These are phyloP conservation scores for Sebastes elongatus DNA, from an alignment of 2,797 vertebrate genomes.

Conservation along the genomic window DNA sequence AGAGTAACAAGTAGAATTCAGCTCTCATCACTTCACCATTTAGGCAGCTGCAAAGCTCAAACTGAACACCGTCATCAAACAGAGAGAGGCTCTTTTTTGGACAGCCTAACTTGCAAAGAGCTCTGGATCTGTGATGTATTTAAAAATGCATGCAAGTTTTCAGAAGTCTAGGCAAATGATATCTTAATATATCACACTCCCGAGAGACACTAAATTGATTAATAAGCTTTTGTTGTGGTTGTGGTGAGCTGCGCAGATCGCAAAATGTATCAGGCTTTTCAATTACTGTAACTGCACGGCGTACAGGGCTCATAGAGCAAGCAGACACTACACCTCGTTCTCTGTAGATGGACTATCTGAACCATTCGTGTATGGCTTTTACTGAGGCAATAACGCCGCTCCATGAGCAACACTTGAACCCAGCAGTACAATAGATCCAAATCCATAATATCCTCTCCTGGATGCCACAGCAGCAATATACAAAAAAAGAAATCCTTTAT, in stretches of 20 bases:
- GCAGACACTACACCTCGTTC: background rate
- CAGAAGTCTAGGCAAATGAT: constrained; percentile 37
- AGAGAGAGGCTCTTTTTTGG: constrained; percentile 22
- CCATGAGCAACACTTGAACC: constrained; percentile 42
- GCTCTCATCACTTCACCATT: constrained; percentile 59
- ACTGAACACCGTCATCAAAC: constrained; percentile 48
- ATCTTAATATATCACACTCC: constrained; percentile 37
- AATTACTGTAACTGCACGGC: constrained; percentile 21
- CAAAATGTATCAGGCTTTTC: constrained; percentile 38
- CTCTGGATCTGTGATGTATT: constrained; percentile 26
- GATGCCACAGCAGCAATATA: constrained; percentile 14
- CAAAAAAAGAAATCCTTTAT: constrained; percentile 11
- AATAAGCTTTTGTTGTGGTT: constrained; percentile 28
- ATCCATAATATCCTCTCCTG: constrained; percentile 28
- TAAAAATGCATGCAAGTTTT: constrained; percentile 39
- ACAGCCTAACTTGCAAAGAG: constrained; percentile 35
- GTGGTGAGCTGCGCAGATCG: constrained; percentile 23
- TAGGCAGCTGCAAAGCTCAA: constrained; percentile 58
- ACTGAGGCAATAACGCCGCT: constrained; percentile 35
- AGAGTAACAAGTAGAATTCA: constrained; percentile 57
- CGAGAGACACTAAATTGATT: constrained; percentile 16
- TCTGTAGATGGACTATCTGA: constrained; percentile 22
- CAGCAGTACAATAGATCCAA: constrained; percentile 19
- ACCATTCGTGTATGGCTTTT: constrained; percentile 13
- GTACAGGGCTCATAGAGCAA: background rate